phyloP scores from a whole-genome alignment of 2,113 vertebrate species.

The Genyomyrus donnyi region DNA sequence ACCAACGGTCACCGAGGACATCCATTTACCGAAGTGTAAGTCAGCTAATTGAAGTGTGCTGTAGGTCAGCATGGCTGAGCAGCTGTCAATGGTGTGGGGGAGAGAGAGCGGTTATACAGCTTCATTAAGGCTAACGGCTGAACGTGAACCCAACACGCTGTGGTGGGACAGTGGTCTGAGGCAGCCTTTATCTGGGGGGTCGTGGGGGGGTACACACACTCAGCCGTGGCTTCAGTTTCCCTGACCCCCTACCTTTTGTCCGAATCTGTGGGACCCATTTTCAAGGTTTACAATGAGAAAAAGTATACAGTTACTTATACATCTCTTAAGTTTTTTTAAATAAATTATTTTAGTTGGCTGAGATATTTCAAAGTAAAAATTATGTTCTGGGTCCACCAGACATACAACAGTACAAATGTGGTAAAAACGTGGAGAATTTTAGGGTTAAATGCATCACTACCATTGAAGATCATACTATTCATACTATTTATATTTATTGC shows the following conservation, averaged over 20 bases:
- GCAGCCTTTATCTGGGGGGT: background rate
- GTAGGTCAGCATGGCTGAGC: constrained; percentile 36
- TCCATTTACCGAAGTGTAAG: constrained; percentile 47
- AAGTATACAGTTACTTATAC: background rate
- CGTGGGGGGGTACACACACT: background rate
- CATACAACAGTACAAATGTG: background rate
- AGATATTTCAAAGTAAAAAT: background rate
- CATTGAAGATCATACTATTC: background rate
- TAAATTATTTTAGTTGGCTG: background rate
- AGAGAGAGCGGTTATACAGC: constrained; percentile 39
- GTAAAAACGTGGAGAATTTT: background rate
- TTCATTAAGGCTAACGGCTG: constrained; percentile 48
- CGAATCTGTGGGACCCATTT: background rate
- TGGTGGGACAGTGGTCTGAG: constrained; percentile 32
- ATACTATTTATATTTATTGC: background rate
- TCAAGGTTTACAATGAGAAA: background rate
- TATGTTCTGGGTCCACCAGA: background rate
- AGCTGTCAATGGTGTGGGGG: constrained; percentile 40
- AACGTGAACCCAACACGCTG: constrained; percentile 34
- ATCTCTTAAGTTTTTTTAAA: background rate
- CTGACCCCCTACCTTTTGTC: background rate
- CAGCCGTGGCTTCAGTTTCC: background rate
- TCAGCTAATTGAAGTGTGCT: constrained; percentile 47
- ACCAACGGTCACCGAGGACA: constrained; percentile 46
- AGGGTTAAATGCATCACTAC: background rate